phyloP scores from a whole-genome alignment of 2,797 vertebrate genomes.

The Coreius guichenoti region DNA sequence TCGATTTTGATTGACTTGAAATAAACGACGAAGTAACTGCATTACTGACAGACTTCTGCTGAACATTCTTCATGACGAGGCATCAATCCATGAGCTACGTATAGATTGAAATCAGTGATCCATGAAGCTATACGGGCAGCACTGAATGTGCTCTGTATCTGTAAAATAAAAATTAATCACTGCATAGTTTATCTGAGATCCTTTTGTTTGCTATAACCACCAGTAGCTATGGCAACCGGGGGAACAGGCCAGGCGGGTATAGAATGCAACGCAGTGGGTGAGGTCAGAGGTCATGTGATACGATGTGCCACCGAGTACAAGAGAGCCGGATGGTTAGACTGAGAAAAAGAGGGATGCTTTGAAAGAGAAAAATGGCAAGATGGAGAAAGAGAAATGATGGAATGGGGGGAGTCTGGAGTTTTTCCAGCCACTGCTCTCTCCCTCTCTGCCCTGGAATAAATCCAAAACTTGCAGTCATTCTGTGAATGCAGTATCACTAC shows the following conservation, averaged over 20 bases:
- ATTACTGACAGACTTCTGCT: conserved; percentile 15
- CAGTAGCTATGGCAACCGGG: conserved; percentile 50
- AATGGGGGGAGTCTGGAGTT: conserved; percentile 27
- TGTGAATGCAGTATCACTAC: conserved; percentile 12
- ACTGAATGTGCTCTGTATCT: conserved; percentile 8
- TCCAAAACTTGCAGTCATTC: conserved; percentile 37
- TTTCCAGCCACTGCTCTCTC: conserved; percentile 38
- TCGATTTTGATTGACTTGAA: background rate
- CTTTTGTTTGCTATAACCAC: conserved; percentile 31
- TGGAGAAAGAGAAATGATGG: conserved; percentile 2
- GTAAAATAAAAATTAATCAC: conserved; percentile 35
- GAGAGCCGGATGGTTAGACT: conserved; percentile 11
- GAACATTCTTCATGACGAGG: background rate
- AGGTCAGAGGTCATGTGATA: conserved; percentile 47
- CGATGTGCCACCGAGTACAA: conserved; percentile 13
- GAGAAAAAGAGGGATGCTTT: conserved; percentile 20
- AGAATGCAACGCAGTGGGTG: conserved; percentile 13
- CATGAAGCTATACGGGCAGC: conserved; percentile 3
- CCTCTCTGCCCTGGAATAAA: conserved; percentile 32
- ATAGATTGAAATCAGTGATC: conserved; percentile 25
- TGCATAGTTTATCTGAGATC: conserved; percentile 17
- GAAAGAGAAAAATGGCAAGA: conserved; percentile 16
- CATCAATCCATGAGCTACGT: background rate
- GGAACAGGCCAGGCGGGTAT: conserved; percentile 5
- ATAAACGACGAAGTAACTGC: conserved; percentile 17